These are phyloP conservation scores for Vanessa tameamea DNA, from an alignment of 1,140 invertebrate genomes.

Conservation along the genomic window DNA sequence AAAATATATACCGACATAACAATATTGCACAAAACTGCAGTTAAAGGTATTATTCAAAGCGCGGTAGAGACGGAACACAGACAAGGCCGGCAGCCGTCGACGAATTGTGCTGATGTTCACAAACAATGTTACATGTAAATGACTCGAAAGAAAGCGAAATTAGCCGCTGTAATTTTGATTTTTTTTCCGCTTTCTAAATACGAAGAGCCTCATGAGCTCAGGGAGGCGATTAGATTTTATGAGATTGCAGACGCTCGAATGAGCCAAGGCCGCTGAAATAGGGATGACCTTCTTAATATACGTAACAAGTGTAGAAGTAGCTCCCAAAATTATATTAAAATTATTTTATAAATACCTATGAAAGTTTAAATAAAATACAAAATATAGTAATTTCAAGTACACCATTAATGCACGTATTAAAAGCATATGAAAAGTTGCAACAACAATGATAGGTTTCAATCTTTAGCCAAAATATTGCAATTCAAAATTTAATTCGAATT, in stretches of 20 bases:
- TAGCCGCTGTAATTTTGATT: conserved; percentile 58
- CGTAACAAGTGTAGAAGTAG: no score
- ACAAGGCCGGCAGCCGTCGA: conserved; percentile 19
- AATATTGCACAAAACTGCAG: conserved; percentile 4
- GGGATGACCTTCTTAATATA: background rate
- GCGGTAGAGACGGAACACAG: conserved; percentile 2
- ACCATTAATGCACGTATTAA: no score
- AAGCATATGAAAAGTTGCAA: no score
- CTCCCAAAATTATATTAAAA: no score
- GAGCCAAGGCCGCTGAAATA: background rate
- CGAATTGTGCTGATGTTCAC: conserved; percentile 6
- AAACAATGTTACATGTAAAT: conserved; percentile 59
- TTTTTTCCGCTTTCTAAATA: conserved; percentile 73
- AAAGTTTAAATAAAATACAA: no score
- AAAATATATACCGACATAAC: conserved; percentile 1
- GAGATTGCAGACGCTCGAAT: background rate
- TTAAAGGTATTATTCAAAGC: conserved; percentile 3
- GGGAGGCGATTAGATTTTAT: conserved; percentile 4
- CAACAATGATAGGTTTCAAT: no score
- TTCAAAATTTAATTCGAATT: no score
- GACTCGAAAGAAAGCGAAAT: conserved; percentile 65
- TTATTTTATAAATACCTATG: no score
- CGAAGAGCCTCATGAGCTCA: conserved; percentile 14
- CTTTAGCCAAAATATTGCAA: no score
- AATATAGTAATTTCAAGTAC: no score